These are phyloP conservation scores for Mamestra brassicae DNA, from an alignment of 2,888 invertebrate species.

Conservation along the genomic window DNA sequence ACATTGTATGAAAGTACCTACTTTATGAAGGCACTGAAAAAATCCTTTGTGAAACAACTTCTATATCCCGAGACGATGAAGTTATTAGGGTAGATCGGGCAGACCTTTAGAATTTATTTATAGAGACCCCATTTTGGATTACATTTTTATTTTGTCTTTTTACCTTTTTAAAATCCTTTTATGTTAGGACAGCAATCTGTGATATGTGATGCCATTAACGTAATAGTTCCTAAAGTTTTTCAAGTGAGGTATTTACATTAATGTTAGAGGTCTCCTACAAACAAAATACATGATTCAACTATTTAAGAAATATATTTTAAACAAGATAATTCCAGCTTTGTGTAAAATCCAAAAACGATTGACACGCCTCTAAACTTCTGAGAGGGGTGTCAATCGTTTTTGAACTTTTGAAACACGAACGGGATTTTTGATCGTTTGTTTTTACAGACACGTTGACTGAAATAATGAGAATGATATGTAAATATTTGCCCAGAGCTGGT, in stretches of 20 bases:
- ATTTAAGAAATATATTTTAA: neutral
- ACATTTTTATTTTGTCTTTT: slow-evolving; percentile 15
- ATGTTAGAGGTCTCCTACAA: too few species aligned
- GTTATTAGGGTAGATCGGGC: slow-evolving; percentile 34
- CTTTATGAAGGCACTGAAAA: slow-evolving; percentile 18
- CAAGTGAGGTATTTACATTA: too few species aligned
- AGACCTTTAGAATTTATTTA: slow-evolving; percentile 38
- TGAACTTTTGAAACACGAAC: slow-evolving; percentile 1
- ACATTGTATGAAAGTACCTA: slow-evolving; percentile 12
- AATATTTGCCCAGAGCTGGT: neutral
- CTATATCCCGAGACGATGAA: slow-evolving; percentile 26
- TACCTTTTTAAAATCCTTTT: neutral
- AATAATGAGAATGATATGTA: neutral
- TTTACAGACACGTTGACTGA: neutral
- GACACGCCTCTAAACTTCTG: neutral
- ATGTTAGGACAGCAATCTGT: neutral
- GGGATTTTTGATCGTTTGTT: neutral
- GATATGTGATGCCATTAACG: too few species aligned
- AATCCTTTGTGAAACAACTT: slow-evolving; percentile 35
- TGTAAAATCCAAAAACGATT: neutral
- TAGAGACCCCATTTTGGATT: slow-evolving; percentile 12
- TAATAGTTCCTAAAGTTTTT: neutral
- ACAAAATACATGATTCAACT: too few species aligned
- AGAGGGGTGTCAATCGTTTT: neutral
- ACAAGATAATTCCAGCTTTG: neutral